Conservation (phyloP, 2,113 vertebrate genomes). For the Paratilapia polleni region DNA sequence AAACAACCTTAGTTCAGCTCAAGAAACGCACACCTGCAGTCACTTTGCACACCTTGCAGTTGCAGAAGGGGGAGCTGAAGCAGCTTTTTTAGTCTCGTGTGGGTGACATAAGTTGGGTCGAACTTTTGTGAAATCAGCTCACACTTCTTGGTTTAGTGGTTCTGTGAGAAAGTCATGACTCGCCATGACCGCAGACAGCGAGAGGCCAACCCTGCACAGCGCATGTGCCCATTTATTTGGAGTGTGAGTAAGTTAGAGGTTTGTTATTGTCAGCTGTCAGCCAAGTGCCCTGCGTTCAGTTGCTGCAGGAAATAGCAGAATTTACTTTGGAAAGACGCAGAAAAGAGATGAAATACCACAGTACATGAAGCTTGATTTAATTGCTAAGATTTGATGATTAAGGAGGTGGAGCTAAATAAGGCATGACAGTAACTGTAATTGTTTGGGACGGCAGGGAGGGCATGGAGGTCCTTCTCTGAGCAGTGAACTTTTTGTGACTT, state of each 20-base stretch:
- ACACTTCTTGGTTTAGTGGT: background rate
- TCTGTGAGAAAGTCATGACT: too few species aligned
- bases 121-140: background rate
- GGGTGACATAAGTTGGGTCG: background rate
- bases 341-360: background rate
- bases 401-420: background rate
- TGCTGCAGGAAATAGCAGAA: background rate
- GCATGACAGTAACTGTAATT: background rate
- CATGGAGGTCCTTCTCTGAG: background rate
- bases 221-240: background rate
- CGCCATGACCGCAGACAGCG: background rate
- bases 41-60: background rate
- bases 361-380: background rate
- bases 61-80: background rate
- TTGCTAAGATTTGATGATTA: background rate
- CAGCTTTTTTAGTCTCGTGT: background rate
- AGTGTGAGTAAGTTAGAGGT: background rate
- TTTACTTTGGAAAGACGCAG: background rate
- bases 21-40: slow-evolving; percentile 25
- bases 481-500: too few species aligned
- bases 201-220: background rate
- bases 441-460: background rate
- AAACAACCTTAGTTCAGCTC: background rate
- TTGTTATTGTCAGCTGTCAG: slow-evolving; percentile 28
- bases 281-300: background rate